phyloP scores from a whole-genome alignment of 37 sponge, comb jelly and placozoan genomes.

The Diacarnus erythraeanus region DNA sequence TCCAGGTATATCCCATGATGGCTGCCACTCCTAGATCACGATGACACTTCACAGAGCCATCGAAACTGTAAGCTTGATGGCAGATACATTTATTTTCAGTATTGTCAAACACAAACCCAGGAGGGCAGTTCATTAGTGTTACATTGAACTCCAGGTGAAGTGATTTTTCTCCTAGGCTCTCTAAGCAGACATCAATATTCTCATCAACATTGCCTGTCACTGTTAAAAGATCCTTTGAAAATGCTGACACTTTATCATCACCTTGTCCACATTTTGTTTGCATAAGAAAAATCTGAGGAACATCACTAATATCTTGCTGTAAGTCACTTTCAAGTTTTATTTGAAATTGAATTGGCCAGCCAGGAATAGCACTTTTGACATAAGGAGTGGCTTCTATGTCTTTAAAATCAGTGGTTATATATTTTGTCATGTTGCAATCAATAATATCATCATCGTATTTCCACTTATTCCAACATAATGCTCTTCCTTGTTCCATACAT shows the following conservation, averaged over 20 bases:
- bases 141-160: not conserved
- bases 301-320: not conserved
- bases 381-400: no score
- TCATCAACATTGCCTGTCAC: not conserved
- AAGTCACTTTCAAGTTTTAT: not conserved
- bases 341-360: slow-evolving; percentile 4
- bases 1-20: slow-evolving; percentile 5
- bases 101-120: not conserved
- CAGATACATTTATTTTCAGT: no score
- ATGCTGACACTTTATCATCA: not conserved
- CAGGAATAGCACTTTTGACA: slow-evolving; percentile 47
- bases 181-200: not conserved
- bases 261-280: no score
- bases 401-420: not conserved
- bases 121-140: not conserved
- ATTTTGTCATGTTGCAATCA: no score
- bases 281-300: not conserved
- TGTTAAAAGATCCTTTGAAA: not conserved
- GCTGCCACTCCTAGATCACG: not conserved
- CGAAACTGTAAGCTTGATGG: not conserved
- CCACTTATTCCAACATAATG: slow-evolving; percentile 10
- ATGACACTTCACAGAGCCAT: not conserved
- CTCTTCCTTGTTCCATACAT: not conserved
- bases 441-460: not conserved
- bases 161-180: not conserved